Evolutionary conservation across 2,797 vertebrate genomes (phyloP).

Genomic region (Caiman crocodilus): DNA sequence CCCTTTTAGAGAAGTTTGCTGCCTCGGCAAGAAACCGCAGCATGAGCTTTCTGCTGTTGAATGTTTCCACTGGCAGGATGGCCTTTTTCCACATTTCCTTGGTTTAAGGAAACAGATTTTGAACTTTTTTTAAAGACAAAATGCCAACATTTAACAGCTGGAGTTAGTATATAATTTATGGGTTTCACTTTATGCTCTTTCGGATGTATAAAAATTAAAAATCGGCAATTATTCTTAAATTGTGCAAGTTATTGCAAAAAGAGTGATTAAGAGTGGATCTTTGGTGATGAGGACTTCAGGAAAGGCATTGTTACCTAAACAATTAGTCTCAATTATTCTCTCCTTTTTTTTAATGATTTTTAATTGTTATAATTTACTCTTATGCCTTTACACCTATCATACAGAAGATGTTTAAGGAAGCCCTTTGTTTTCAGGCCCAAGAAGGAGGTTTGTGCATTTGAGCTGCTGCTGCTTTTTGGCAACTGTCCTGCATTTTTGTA

Average conservation of each 20-base stretch:
- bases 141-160: slow-evolving; percentile 86
- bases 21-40: slow-evolving; percentile 95
- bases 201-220: slow-evolving; percentile 73
- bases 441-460: slow-evolving; percentile 60
- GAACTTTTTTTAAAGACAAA: slow-evolving; percentile 84
- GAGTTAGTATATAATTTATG: slow-evolving; percentile 85
- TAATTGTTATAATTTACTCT: slow-evolving; percentile 79
- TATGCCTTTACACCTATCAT: slow-evolving; percentile 50
- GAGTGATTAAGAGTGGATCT: slow-evolving; percentile 69
- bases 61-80: slow-evolving; percentile 92
- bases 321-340: slow-evolving; percentile 74
- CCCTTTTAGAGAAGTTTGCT: slow-evolving; percentile 93
- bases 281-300: slow-evolving; percentile 58
- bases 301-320: slow-evolving; percentile 78
- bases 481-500: neutral
- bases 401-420: slow-evolving; percentile 67
- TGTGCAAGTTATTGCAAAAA: slow-evolving; percentile 60
- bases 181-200: slow-evolving; percentile 77
- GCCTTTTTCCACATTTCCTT: slow-evolving; percentile 95
- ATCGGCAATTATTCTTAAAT: slow-evolving; percentile 74
- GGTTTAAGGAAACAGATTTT: slow-evolving; percentile 98
- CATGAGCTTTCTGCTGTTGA: slow-evolving; percentile 85
- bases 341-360: slow-evolving; percentile 65
- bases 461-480: neutral
- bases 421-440: slow-evolving; percentile 60